phyloP scores from a whole-genome alignment of 2,113 vertebrate species.

The Bufo gargarizans region DNA sequence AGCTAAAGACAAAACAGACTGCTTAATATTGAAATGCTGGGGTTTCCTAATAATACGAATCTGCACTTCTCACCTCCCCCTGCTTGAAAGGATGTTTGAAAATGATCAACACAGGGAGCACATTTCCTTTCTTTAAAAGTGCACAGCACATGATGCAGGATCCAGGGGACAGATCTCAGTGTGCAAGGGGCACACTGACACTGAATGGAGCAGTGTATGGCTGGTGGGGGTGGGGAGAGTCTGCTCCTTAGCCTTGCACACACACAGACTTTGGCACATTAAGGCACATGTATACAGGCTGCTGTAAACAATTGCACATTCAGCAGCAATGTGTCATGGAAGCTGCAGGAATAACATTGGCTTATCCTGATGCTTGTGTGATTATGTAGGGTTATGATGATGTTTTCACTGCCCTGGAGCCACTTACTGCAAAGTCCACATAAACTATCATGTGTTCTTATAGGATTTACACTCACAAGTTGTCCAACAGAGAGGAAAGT shows the following conservation, averaged over 20 bases:
- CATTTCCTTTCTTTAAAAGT: constrained; percentile 52
- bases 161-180: constrained; percentile 42
- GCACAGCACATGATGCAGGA: constrained; percentile 23
- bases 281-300: neutral
- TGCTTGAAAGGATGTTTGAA: constrained; percentile 52
- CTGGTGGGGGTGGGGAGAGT: neutral
- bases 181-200: constrained; percentile 17
- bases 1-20: neutral
- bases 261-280: neutral
- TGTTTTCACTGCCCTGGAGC: constrained; percentile 26
- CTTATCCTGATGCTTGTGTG: neutral
- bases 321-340: neutral
- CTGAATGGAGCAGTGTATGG: constrained; percentile 32
- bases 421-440: constrained; percentile 21
- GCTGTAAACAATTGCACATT: constrained; percentile 1
- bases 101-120: constrained; percentile 49
- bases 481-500: constrained; percentile 1
- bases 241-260: neutral
- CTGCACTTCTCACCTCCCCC: constrained; percentile 56
- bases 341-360: constrained; percentile 6
- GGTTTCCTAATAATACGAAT: constrained; percentile 43
- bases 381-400: constrained; percentile 15
- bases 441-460: neutral
- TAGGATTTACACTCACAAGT: constrained; percentile 20
- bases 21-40: constrained; percentile 34